Percentiles rank a stretch among this genome's conserved stretches.
These are phyloP conservation scores for Echinarachnius parma DNA, from an alignment of 53 echinoderm and acorn worm species.

Conservation along the genomic window DNA sequence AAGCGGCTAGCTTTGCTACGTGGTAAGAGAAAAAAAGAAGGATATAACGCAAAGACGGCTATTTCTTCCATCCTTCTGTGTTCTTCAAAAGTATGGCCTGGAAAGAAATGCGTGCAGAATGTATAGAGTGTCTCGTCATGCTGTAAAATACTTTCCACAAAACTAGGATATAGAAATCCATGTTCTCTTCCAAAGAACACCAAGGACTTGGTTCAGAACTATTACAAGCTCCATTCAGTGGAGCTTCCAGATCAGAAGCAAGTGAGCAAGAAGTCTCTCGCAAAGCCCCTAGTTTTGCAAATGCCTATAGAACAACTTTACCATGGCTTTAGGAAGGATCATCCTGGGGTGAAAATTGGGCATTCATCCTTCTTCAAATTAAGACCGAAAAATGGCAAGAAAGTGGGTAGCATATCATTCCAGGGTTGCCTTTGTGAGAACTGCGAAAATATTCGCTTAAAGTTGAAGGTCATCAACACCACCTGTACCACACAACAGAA, in stretches of 20 bases:
- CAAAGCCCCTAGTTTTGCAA: conserved; percentile 27
- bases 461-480: conserved; percentile 20
- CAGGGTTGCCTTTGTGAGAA: conserved; percentile 28
- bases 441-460: conserved; percentile 20
- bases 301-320: conserved; percentile 35
- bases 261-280: conserved; percentile 5
- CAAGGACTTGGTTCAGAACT: not conserved
- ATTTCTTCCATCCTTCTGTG: not conserved
- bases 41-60: not conserved
- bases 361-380: conserved; percentile 54
- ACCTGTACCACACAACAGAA: conserved; percentile 12
- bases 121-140: not conserved
- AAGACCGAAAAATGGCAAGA: conserved; percentile 46
- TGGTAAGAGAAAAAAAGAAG: not conserved
- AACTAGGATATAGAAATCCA: not conserved
- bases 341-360: conserved; percentile 37
- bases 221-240: not conserved
- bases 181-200: not conserved
- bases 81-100: not conserved
- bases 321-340: conserved; percentile 38
- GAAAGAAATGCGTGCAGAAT: not conserved
- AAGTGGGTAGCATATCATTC: conserved; percentile 3
- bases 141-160: not conserved
- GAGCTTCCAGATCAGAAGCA: not conserved
- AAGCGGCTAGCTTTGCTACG: not conserved